These are phyloP conservation scores for Allacma fusca DNA, from an alignment of 2,888 invertebrate species.

Conservation along the genomic window DNA sequence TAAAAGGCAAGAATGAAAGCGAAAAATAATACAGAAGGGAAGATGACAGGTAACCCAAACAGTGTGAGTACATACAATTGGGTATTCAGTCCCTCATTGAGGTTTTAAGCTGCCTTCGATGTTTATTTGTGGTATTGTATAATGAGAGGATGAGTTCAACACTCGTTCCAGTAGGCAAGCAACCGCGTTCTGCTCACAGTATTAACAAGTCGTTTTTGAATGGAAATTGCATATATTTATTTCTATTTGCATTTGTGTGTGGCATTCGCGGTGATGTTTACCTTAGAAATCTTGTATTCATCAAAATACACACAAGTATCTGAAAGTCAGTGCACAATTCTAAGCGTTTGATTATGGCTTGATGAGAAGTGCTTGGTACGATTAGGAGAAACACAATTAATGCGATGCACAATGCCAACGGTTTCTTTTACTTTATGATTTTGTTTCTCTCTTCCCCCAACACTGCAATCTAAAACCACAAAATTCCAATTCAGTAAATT, in stretches of 20 bases:
- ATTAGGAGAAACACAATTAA: slow-evolving; percentile 30
- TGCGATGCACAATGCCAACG: slow-evolving; percentile 33
- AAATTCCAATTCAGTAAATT: slow-evolving; percentile 20
- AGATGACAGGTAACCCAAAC: neutral
- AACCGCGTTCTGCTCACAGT: slow-evolving; percentile 21
- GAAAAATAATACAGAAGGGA: slow-evolving; percentile 11
- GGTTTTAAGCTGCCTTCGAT: slow-evolving; percentile 12
- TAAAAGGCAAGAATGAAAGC: slow-evolving; percentile 26
- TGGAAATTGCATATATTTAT: slow-evolving; percentile 25
- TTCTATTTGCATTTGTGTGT: slow-evolving; percentile 31
- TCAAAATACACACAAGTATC: neutral
- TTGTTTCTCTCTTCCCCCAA: slow-evolving; percentile 27
- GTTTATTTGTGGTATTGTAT: slow-evolving; percentile 39
- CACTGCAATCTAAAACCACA: slow-evolving; percentile 22
- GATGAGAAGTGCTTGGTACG: slow-evolving; percentile 25
- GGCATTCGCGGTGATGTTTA: slow-evolving; percentile 24
- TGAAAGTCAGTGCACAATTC: neutral
- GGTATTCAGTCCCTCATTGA: neutral
- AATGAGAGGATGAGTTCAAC: slow-evolving; percentile 45
- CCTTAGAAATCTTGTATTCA: slow-evolving; percentile 17
- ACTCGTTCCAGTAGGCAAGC: slow-evolving; percentile 44
- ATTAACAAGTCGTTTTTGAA: neutral
- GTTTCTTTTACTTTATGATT: slow-evolving; percentile 41
- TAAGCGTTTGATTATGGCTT: neutral
- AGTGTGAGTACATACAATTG: slow-evolving; percentile 1